These are phyloP conservation scores for Eupristina koningsbergeri DNA, from an alignment of 1,140 invertebrate genomes.

Conservation along the genomic window DNA sequence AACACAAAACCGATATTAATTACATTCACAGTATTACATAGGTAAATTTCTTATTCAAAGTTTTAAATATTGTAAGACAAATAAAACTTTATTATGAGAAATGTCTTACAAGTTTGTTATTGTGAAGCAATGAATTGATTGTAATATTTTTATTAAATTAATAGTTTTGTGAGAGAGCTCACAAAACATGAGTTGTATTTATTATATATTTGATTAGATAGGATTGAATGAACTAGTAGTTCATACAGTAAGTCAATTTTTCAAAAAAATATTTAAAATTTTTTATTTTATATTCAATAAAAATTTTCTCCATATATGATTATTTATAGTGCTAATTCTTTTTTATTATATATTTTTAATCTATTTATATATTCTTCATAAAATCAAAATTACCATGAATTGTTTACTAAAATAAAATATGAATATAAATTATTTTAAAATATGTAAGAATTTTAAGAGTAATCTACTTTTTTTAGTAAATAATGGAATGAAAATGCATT, in stretches of 20 bases:
- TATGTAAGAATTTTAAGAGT: background rate
- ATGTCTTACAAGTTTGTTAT: constrained; percentile 57
- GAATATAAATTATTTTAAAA: constrained; percentile 1
- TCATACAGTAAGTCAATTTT: constrained; percentile 6
- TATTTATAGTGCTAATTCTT: background rate
- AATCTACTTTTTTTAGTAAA: background rate
- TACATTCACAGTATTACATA: constrained; percentile 58
- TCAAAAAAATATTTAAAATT: background rate
- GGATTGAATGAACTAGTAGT: constrained; percentile 19
- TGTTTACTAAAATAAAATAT: constrained; percentile 9
- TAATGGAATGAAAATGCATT: background rate
- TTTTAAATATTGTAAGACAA: constrained; percentile 53
- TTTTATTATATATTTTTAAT: no score
- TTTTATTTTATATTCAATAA: constrained; percentile 13
- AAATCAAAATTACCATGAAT: background rate
- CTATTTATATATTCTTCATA: constrained; percentile 10
- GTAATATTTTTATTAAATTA: constrained; percentile 57
- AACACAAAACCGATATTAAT: constrained; percentile 42
- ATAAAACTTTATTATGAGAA: constrained; percentile 49
- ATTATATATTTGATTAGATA: constrained; percentile 43
- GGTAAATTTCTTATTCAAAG: constrained; percentile 50
- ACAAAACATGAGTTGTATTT: constrained; percentile 45
- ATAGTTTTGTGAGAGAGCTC: constrained; percentile 50
- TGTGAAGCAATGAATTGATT: constrained; percentile 45
- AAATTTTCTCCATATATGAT: background rate